Percentiles rank a stretch among this genome's conserved stretches.
Conservation (phyloP, 1,140 invertebrate species). For the Sycobia sp. region DNA sequence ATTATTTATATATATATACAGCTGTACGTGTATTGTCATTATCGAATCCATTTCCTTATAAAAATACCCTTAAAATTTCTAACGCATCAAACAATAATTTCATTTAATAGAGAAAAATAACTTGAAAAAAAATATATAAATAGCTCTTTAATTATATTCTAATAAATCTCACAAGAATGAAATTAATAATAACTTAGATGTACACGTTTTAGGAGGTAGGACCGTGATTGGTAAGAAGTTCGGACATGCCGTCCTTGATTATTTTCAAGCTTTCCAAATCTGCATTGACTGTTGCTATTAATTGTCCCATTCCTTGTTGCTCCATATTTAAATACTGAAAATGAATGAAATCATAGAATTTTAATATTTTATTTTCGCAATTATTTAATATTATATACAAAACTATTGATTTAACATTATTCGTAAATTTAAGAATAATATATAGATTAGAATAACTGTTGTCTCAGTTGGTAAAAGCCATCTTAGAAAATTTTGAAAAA, state of each 20-base stretch:
- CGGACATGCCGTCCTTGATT: conserved; percentile 78
- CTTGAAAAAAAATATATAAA: conserved; percentile 18
- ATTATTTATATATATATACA: conserved; percentile 44
- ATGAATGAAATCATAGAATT: conserved; percentile 7
- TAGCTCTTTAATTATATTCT: conserved; percentile 18
- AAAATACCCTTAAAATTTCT: conserved; percentile 15
- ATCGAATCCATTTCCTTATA: conserved; percentile 12
- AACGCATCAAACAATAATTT: conserved; percentile 21
- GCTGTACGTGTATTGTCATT: neutral
- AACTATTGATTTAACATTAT: too few relatives aligned
- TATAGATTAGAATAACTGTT: conserved; percentile 17
- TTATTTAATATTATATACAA: too few relatives aligned
- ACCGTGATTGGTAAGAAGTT: conserved; percentile 49
- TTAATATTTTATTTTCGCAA: too few relatives aligned
- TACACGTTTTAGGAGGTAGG: conserved; percentile 41
- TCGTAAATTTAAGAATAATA: too few relatives aligned
- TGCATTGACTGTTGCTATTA: conserved; percentile 79
- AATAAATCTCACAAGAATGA: conserved; percentile 5
- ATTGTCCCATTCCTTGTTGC: conserved; percentile 81
- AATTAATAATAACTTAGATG: conserved; percentile 33
- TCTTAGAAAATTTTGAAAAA: too few relatives aligned
- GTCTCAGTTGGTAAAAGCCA: too few relatives aligned
- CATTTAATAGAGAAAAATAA: conserved; percentile 6
- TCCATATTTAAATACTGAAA: conserved; percentile 78
- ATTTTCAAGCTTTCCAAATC: conserved; percentile 78